These are phyloP conservation scores for Drosophila tristis DNA, from an alignment of 1,140 invertebrate genomes.

Conservation along the genomic window DNA sequence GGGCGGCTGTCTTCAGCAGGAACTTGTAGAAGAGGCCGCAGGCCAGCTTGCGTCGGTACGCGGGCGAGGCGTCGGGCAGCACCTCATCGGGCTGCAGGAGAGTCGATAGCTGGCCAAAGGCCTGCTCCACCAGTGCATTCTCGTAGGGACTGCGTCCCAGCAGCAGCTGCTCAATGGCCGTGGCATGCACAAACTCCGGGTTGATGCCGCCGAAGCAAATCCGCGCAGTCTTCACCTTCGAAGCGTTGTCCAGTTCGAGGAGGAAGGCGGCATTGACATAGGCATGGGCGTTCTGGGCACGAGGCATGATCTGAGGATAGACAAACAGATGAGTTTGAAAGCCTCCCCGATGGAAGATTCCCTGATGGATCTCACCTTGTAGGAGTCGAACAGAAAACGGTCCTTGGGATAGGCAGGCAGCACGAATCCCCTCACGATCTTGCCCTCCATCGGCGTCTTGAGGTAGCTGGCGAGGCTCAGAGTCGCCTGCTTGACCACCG, in stretches of 20 bases:
- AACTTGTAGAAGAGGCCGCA: slow-evolving; percentile 91
- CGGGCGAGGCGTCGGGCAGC: slow-evolving; percentile 87
- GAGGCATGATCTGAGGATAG: slow-evolving; percentile 88
- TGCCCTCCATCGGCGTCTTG: slow-evolving; percentile 45
- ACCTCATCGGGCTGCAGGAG: slow-evolving; percentile 88
- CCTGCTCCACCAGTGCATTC: slow-evolving; percentile 84
- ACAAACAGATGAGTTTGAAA: neutral
- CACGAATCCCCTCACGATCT: slow-evolving; percentile 61
- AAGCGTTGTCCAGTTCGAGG: slow-evolving; percentile 85
- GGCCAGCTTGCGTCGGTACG: slow-evolving; percentile 88
- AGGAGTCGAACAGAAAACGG: slow-evolving; percentile 69
- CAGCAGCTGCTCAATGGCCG: slow-evolving; percentile 88
- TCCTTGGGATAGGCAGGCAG: slow-evolving; percentile 56
- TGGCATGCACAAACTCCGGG: slow-evolving; percentile 89
- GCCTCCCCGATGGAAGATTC: no score
- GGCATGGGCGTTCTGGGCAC: slow-evolving; percentile 93
- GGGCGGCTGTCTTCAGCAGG: slow-evolving; percentile 85
- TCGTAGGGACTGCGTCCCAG: slow-evolving; percentile 86
- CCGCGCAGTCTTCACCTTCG: slow-evolving; percentile 53
- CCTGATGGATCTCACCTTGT: slow-evolving; percentile 85
- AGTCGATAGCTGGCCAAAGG: slow-evolving; percentile 86
- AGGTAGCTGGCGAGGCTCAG: slow-evolving; percentile 61
- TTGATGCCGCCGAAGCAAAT: slow-evolving; percentile 90
- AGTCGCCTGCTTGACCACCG: slow-evolving; percentile 30
- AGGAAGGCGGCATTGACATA: slow-evolving; percentile 93